A percentile compares a stretch with the other conserved stretches of the same genome.
phyloP scores from a whole-genome alignment of 2,888 invertebrate species.

The Operophtera brumata region DNA sequence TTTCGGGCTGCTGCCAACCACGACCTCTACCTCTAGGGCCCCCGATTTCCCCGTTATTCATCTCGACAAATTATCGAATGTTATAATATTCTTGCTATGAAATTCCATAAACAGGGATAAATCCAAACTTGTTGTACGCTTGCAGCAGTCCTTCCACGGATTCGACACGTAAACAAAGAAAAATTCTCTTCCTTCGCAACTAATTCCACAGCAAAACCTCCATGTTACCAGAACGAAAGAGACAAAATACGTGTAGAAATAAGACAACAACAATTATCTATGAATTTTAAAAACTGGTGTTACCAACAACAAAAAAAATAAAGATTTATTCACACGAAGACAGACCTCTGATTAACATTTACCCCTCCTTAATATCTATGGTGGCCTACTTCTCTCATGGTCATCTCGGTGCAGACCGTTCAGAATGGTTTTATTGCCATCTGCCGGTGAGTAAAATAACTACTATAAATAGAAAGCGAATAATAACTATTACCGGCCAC shows the following conservation, averaged over 20 bases:
- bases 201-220: constrained; percentile 64
- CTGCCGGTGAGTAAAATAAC: not conserved
- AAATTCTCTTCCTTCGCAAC: constrained; percentile 60
- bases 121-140: constrained; percentile 32
- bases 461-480: too few species aligned
- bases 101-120: constrained; percentile 63
- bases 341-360: too few species aligned
- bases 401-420: too few species aligned
- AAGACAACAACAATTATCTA: constrained; percentile 22
- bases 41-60: constrained; percentile 79
- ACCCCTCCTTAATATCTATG: too few species aligned
- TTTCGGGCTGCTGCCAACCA: constrained; percentile 73
- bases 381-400: too few species aligned
- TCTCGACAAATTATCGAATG: constrained; percentile 50
- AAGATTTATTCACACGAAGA: not conserved
- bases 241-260: constrained; percentile 23
- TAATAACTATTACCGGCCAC: too few species aligned
- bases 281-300: not conserved
- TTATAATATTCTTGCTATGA: constrained; percentile 44
- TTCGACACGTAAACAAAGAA: constrained; percentile 80
- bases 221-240: constrained; percentile 53
- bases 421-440: not conserved
- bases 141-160: constrained; percentile 41
- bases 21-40: constrained; percentile 77
- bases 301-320: constrained; percentile 11